Evolutionary conservation across 1,140 invertebrate species (phyloP).

Genomic region (Medauroidea extradentata): DNA sequence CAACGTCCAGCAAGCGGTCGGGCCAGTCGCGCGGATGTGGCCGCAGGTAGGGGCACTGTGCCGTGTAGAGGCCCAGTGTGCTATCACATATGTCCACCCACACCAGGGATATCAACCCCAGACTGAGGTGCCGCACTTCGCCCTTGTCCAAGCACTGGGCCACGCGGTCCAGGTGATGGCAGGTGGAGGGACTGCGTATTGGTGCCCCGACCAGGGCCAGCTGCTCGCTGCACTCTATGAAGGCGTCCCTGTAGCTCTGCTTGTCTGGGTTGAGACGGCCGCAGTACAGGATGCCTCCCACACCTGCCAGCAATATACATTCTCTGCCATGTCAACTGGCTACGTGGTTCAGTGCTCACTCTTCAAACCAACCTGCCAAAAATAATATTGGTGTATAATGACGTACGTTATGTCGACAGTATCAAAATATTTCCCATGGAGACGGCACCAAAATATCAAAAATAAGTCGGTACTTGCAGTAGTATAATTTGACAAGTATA

Average conservation of each 20-base stretch:
- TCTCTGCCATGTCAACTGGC: no score
- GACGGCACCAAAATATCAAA: no score
- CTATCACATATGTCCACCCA: slow-evolving; percentile 36
- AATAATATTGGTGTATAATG: no score
- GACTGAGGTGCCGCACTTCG: slow-evolving; percentile 33
- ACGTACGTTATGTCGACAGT: no score
- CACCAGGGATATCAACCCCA: slow-evolving; percentile 44
- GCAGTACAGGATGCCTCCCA: not conserved
- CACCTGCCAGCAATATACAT: no score
- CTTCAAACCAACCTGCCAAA: no score
- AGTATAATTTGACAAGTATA: no score
- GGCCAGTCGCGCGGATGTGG: slow-evolving; percentile 25
- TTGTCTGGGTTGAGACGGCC: slow-evolving; percentile 17
- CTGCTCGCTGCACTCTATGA: slow-evolving; percentile 24
- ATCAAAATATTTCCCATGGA: no score
- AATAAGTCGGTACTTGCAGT: no score
- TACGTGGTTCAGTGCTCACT: no score
- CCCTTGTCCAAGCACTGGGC: not conserved
- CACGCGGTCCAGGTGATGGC: not conserved
- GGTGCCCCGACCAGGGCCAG: slow-evolving; percentile 16
- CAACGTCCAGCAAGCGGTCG: slow-evolving; percentile 44
- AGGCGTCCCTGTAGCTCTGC: not conserved
- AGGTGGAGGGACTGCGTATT: not conserved
- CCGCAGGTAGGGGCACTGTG: slow-evolving; percentile 41
- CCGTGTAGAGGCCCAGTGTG: slow-evolving; percentile 36